Evolutionary conservation across 2,113 vertebrate genomes (phyloP).

Genomic region (Odocoileus hemionus): DNA sequence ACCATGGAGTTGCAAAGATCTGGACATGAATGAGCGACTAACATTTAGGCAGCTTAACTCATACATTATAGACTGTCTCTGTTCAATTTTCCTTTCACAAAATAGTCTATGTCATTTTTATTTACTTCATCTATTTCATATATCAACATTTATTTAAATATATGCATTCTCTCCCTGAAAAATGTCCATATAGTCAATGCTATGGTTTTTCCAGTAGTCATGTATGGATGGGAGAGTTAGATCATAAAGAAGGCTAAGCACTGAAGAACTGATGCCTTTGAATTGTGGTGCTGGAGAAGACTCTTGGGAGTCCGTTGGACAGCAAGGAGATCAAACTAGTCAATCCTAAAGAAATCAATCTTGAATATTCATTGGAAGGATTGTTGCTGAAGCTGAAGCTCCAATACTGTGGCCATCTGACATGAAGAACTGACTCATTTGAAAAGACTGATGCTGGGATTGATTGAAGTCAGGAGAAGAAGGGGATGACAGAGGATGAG

Average conservation of each 20-base stretch:
- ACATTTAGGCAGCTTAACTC: not conserved
- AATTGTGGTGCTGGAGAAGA: not conserved
- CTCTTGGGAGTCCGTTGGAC: not conserved
- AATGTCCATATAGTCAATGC: not conserved
- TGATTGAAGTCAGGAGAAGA: not conserved
- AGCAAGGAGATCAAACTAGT: not conserved
- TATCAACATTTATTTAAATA: not conserved
- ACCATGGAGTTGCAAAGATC: not conserved
- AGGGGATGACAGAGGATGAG: not conserved
- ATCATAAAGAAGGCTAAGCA: not conserved
- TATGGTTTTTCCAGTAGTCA: not conserved
- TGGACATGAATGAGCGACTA: accelerated
- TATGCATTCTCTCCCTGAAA: not conserved
- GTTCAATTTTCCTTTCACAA: not conserved
- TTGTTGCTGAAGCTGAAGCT: not conserved
- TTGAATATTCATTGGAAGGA: not conserved
- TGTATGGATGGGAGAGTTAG: not conserved
- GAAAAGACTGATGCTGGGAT: not conserved
- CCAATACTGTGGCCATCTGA: not conserved
- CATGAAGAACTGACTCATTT: not conserved
- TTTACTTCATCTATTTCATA: not conserved
- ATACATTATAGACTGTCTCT: not conserved
- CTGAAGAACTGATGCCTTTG: not conserved
- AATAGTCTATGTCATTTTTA: not conserved
- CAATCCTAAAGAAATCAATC: not conserved